These are phyloP conservation scores for Cremastobaeus sp. DNA, from an alignment of 2,888 invertebrate species.

Conservation along the genomic window DNA sequence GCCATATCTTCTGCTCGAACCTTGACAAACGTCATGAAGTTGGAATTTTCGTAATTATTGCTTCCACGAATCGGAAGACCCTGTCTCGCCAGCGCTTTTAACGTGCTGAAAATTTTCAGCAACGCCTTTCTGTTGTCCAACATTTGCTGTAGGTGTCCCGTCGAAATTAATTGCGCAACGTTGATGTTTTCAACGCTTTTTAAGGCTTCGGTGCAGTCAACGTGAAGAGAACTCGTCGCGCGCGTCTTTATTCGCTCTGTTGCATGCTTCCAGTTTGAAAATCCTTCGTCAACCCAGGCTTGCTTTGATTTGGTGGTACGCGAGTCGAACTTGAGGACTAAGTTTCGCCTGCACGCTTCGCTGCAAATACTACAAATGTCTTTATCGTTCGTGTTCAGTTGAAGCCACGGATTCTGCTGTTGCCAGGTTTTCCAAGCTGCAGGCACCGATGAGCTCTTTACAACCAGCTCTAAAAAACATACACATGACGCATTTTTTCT, in stretches of 20 bases:
- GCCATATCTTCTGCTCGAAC: slow-evolving; percentile 48
- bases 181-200: slow-evolving; percentile 33
- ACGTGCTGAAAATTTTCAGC: slow-evolving; percentile 44
- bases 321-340: slow-evolving; percentile 15
- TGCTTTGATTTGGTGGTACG: slow-evolving; percentile 7
- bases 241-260: slow-evolving; percentile 7
- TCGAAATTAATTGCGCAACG: slow-evolving; percentile 48
- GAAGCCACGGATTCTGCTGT: slow-evolving; percentile 29
- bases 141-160: slow-evolving; percentile 44
- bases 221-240: slow-evolving; percentile 15
- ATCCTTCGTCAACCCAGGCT: slow-evolving; percentile 34
- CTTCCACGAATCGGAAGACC: slow-evolving; percentile 14
- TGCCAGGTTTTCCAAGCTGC: slow-evolving; percentile 19
- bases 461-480: slow-evolving; percentile 16
- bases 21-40: slow-evolving; percentile 50
- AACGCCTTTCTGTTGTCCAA: slow-evolving; percentile 57
- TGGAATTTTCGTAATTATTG: slow-evolving; percentile 38
- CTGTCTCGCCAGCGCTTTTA: slow-evolving; percentile 55
- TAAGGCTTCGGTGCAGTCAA: slow-evolving; percentile 17
- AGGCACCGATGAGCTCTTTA: slow-evolving; percentile 18
- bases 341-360: slow-evolving; percentile 20
- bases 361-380: slow-evolving; percentile 26
- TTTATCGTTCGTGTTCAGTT: slow-evolving; percentile 12
- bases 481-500: not conserved
- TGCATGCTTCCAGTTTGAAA: slow-evolving; percentile 31